These are phyloP conservation scores for Heliconius erato DNA, from an alignment of 2,888 invertebrate genomes.

Conservation along the genomic window DNA sequence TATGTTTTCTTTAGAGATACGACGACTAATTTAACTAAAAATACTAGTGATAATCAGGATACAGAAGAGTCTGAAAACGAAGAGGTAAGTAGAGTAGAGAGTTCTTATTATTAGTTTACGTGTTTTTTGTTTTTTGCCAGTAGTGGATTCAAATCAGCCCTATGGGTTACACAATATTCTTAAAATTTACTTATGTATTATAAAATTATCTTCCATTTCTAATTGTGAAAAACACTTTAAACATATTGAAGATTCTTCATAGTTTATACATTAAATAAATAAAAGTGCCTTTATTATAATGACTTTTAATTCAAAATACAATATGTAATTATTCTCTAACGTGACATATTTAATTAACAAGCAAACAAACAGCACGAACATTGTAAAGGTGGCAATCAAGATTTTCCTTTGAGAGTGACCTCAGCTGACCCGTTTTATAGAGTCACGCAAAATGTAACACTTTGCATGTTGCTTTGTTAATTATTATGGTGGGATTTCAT, in stretches of 20 bases:
- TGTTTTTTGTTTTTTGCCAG: not conserved
- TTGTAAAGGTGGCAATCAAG: constrained; percentile 15
- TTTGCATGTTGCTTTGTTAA: constrained; percentile 7
- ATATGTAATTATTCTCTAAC: not conserved
- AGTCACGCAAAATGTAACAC: constrained; percentile 23
- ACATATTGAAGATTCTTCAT: too few relatives aligned
- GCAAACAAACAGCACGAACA: constrained; percentile 13
- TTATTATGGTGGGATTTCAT: constrained; percentile 8
- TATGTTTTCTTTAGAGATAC: constrained; percentile 26
- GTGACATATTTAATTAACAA: constrained; percentile 26
- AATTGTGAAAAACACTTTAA: too few relatives aligned
- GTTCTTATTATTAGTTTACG: not conserved
- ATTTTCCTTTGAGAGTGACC: constrained; percentile 22
- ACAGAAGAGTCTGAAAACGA: constrained; percentile 43
- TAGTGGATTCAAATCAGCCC: too few relatives aligned
- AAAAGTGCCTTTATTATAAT: not conserved
- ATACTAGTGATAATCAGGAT: constrained; percentile 41
- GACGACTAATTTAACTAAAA: constrained; percentile 6
- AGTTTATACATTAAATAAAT: too few relatives aligned
- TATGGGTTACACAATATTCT: too few relatives aligned
- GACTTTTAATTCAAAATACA: not conserved
- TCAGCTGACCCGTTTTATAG: constrained; percentile 2
- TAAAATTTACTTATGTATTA: too few relatives aligned
- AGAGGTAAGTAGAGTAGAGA: constrained; percentile 42
- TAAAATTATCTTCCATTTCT: too few relatives aligned